Base-by-base conservation (phyloP, 2,888 invertebrate species). In the Sisyra terminalis region DNA sequence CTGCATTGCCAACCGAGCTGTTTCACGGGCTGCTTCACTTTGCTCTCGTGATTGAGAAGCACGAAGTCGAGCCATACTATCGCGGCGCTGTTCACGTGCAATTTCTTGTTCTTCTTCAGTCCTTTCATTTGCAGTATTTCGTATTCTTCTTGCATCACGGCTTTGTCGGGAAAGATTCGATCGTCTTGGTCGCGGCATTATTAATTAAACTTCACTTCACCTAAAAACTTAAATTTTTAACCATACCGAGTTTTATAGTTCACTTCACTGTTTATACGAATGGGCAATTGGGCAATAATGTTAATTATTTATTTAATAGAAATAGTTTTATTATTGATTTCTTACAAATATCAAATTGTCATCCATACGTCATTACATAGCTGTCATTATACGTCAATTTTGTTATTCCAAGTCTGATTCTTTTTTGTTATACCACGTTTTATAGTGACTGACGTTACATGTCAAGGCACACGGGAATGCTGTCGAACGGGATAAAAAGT, bases 81-180 rank as follows among this genome's bases (percentile, higher is more conserved):
- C 38, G 45, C 45, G 47, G 44, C 45, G 48, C 46, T 48, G 6
- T 48, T 48, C 48, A 24, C 46, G 48, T 45, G 47, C 45, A 31
- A 48, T 49, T 49, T 49, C 47, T 49, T 44, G 45, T 49, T 48
- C 46, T 44, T 47, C 46, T 46, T 43, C 47, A 49, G 44, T 48
- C 29, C 18, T 13, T 48, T 45, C 35, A 46, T 45, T 49, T 16
- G 46, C 40, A 45, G 29, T 46, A 43, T 46, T 48, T 29, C 43
- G 48, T 15, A 44, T 13, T 29, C 46, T 47, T 13, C 2, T 48
- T 48, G 45, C 52, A 52, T 52, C 46, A 53, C 51, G 50, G 50
- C 49, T 53, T 49, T 42, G 50, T 49, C 39, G 51, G 45, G 50
- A 51, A 53, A 53, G 50, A 53, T 53, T 50, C 29, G 46, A 34